Evolutionary conservation across 2,113 vertebrate species (phyloP).

Genomic region (Patagioenas fasciata): DNA sequence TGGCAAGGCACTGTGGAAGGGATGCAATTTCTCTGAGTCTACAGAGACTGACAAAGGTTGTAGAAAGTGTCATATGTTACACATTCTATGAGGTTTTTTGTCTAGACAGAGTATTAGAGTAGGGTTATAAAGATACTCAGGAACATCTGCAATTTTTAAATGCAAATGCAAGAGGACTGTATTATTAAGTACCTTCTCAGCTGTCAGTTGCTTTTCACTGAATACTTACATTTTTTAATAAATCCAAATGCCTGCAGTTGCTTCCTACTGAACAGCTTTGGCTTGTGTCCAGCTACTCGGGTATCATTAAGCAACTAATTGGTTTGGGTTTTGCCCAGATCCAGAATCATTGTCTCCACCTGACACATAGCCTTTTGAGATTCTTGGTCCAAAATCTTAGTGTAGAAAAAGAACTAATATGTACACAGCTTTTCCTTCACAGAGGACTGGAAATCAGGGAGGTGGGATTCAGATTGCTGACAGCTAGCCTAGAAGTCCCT

Average conservation of each 20-base stretch:
- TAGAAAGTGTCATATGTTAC: conserved; percentile 45
- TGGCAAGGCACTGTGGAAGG: conserved; percentile 49
- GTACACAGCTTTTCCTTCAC: background rate
- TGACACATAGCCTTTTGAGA: background rate
- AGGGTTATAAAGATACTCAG: conserved; percentile 25
- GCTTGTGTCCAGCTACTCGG: background rate
- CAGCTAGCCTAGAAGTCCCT: background rate
- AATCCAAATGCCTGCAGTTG: background rate
- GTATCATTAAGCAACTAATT: background rate
- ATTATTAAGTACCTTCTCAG: conserved; percentile 42
- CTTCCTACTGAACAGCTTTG: background rate
- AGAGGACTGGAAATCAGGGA: background rate
- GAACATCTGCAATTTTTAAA: conserved; percentile 50
- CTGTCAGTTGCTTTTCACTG: conserved; percentile 10
- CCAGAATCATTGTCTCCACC: background rate
- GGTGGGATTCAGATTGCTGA: background rate
- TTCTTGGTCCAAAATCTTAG: background rate
- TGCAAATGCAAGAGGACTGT: background rate
- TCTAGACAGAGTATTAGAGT: conserved; percentile 72
- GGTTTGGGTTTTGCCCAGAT: background rate
- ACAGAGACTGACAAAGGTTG: conserved; percentile 32
- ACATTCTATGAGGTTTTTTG: conserved; percentile 50
- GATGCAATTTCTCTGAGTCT: conserved; percentile 24
- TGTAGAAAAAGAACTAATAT: background rate
- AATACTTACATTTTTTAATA: background rate